Evolutionary conservation across 2,113 vertebrate species (phyloP).

Genomic region (Tragelaphus buxtoni): DNA sequence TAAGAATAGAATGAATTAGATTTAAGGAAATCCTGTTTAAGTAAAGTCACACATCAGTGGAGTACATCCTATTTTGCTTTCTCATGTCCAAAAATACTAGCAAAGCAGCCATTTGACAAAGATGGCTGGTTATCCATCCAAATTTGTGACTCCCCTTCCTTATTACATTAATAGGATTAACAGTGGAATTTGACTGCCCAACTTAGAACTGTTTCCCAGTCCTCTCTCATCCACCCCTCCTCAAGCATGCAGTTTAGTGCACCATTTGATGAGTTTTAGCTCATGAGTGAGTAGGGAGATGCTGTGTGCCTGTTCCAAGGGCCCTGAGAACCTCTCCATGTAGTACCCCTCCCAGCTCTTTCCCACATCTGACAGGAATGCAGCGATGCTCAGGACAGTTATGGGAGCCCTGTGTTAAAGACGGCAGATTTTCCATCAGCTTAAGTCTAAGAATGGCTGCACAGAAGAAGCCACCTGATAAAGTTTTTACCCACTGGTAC

Average conservation of each 20-base stretch:
- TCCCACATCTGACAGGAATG: not conserved
- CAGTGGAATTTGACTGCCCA: not conserved
- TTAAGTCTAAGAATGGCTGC: not conserved
- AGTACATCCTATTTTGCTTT: not conserved
- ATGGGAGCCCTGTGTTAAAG: not conserved
- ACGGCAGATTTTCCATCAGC: not conserved
- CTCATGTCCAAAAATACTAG: not conserved
- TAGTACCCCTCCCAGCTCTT: not conserved
- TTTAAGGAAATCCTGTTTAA: not conserved
- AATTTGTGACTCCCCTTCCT: not conserved
- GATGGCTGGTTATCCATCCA: not conserved
- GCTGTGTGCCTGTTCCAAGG: not conserved
- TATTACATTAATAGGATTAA: not conserved
- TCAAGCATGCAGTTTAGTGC: not conserved
- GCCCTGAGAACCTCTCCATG: not conserved
- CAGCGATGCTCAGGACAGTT: not conserved
- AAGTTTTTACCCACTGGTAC: not conserved
- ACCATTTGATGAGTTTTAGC: not conserved
- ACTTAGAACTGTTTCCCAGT: not conserved
- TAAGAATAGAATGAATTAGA: not conserved
- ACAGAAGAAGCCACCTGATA: not conserved
- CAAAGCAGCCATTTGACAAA: constrained; percentile 13
- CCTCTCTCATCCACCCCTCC: not conserved
- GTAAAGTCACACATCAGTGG: not conserved
- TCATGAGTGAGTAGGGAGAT: not conserved